Evolutionary conservation across 2,113 vertebrate genomes (phyloP), one percentile per base, ranked within the genome.

Genomic region (Oncorhynchus tshawytscha): DNA sequence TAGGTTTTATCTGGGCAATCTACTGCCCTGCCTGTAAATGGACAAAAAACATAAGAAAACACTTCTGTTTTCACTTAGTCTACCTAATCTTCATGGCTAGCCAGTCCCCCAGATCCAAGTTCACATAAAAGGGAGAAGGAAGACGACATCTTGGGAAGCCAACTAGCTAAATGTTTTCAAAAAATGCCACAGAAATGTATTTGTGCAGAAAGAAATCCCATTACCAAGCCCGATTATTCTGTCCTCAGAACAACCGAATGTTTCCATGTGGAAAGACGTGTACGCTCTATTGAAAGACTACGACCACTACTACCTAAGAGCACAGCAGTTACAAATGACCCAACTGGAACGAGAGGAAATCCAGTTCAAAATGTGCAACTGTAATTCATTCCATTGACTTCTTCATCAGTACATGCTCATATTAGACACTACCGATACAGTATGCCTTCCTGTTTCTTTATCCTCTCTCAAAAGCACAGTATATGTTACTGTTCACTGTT

Each of bases 111-210:
- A 60, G 84, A 81, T 66, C 57, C 81, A 78, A 86, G 76, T 84
- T 70, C 74, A 88, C 89, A 93, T 92, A 75, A 93, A 92, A 88
- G 70, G 66, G 76, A 8, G 67, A 91, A 88, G 70, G 57, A 78
- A 8, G 68, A 84, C 86, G 87, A 82, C 84, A 90, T 91, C 90
- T 87, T 85, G 84, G 85, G 84, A 85, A 88, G 85, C 86, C 89
- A 91, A 90, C 90, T 79, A 87, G 84, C 87, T 81, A 81, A 90
- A 89, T 90, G 89, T 92, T 91, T 90, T 90, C 88, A 54, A 89
- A 88, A 91, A 92, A 84, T 84, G 81, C 78, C 68, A 22, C 80
- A 85, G 75, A 82, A 81, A 82, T 81, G 72, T 83, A 75, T 74
- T 72, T 76, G 73, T 84, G 83, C 80, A 49, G 59, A 77, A 78